phyloP scores from a whole-genome alignment of 2,113 vertebrate species.

The Fregetta grallaria region DNA sequence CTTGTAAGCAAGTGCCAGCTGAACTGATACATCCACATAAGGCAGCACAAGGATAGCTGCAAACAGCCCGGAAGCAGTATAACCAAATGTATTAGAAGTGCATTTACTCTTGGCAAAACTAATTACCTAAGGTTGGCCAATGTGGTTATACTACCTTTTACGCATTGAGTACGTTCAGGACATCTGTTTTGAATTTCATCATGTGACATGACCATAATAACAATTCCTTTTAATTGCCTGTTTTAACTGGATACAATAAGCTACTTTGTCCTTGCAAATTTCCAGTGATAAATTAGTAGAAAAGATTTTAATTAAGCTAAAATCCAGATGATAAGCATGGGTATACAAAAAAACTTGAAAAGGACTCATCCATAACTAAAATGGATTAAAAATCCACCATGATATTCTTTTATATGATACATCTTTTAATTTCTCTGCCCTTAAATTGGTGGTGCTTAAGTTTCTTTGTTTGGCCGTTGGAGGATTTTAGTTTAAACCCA shows the following conservation, averaged over 20 bases:
- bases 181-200: neutral
- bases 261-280: neutral
- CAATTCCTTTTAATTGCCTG: neutral
- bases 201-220: neutral
- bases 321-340: neutral
- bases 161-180: neutral
- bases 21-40: neutral
- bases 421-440: neutral
- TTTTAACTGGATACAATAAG: neutral
- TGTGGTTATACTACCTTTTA: neutral
- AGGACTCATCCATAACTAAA: neutral
- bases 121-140: neutral
- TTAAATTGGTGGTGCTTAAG: neutral
- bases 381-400: neutral
- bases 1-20: neutral
- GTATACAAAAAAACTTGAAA: neutral
- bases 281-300: neutral
- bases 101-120: neutral
- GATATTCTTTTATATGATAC: neutral
- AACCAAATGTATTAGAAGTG: neutral
- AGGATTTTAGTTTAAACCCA: neutral
- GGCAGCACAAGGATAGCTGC: neutral
- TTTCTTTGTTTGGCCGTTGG: neutral
- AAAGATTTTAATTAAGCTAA: neutral
- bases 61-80: neutral